Evolutionary conservation across 2,888 invertebrate genomes (phyloP), one percentile per base, ranked within the genome.

Genomic region (Rhingia rostrata): DNA sequence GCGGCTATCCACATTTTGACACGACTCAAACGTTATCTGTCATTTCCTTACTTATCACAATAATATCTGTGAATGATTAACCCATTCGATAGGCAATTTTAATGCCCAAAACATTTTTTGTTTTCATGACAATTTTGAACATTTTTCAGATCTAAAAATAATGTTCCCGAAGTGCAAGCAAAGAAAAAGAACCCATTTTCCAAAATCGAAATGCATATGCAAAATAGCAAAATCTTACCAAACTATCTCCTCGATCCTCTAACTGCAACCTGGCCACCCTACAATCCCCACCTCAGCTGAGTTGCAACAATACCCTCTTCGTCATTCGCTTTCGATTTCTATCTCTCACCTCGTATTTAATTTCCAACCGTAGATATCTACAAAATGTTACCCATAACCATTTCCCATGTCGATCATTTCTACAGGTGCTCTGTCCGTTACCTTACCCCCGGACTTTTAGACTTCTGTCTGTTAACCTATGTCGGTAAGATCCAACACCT

Each of bases 321-420:
- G 58, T 49, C 9, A 70, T 66, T 72, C 45, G 78, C 82, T 83
- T 83, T 83, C 82, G 78, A 73, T 83, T 78, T 83, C 78, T 63
- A 63, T 63, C 70, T 54, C 37, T 35, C 47, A 53, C 54, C 56
- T 43, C 72, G 78, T 83, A 67, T 78, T 64, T n/a, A 75, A 75
- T 75, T 83, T 63, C 82, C 60, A 64, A 41, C 64, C 47, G 49
- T 64, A 33, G 7, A 45, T 54, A 6, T 12, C 33, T 9, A 56
- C 56, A 35, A 49, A 33, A 32, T 56, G 61, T 73, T 61, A 43
- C 12, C 22, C 49, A 22, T 37, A 54, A 39, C 14, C 47, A 22
- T 75, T 74, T 58, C 58, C 41, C 64, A 53, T 53, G 32, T 41
- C 39, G 53, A 66, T 60, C 45, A 74, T 67, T 74, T 56, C 49